A percentile compares a stretch with the other conserved stretches of the same genome.
Conservation (phyloP, 2,888 invertebrate genomes). For the Lacanobia oleracea region DNA sequence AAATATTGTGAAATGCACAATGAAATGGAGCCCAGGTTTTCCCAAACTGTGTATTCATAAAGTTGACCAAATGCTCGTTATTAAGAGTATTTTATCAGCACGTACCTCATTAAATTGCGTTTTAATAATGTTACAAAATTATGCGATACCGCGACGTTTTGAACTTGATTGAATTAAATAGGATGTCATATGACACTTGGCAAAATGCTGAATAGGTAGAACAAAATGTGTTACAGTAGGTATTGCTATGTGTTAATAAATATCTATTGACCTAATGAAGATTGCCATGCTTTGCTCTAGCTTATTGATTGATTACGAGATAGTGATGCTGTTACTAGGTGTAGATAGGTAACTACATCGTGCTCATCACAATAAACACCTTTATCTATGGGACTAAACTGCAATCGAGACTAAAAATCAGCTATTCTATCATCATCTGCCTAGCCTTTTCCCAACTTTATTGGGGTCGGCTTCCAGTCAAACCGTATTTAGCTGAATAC, state of each 20-base stretch:
- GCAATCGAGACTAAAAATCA: not conserved
- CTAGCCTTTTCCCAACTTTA: too few species aligned
- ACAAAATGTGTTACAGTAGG: not conserved
- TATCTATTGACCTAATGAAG: not conserved
- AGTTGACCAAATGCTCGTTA: not conserved
- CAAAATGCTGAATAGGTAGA: not conserved
- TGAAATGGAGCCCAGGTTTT: not conserved
- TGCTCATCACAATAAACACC: not conserved
- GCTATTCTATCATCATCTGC: too few species aligned
- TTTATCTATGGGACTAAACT: not conserved
- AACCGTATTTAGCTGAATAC: too few species aligned
- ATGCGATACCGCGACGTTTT: not conserved
- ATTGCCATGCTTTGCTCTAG: not conserved
- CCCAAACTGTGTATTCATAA: not conserved
- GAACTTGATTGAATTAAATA: not conserved
- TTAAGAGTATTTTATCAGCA: not conserved
- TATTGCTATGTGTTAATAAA: not conserved
- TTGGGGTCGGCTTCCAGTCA: too few species aligned
- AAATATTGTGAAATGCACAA: constrained; percentile 19
- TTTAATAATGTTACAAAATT: not conserved
- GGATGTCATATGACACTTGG: not conserved
- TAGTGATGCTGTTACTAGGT: not conserved
- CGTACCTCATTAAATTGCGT: too few species aligned
- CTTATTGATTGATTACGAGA: too few species aligned
- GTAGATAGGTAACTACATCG: not conserved